A percentile compares a stretch with the other conserved stretches of the same genome.
Evolutionary conservation across 2,888 invertebrate genomes (phyloP).

Genomic region (Flexamia atlantica): DNA sequence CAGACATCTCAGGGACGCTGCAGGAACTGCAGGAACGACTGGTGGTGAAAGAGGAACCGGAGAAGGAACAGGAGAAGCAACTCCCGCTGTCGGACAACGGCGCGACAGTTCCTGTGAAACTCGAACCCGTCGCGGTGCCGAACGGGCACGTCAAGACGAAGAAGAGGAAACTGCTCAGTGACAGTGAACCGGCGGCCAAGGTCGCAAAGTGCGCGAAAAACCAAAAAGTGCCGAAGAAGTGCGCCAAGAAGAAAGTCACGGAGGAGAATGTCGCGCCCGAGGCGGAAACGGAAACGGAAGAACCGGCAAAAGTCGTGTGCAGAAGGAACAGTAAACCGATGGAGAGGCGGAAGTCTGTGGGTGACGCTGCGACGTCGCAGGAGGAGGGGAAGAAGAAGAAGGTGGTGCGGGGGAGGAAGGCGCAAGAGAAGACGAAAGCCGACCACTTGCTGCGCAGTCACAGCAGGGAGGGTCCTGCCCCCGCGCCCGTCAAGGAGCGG

Average conservation of each 20-base stretch:
- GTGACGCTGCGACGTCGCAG: background rate
- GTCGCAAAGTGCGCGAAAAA: slow-evolving; percentile 56
- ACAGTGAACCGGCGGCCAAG: slow-evolving; percentile 46
- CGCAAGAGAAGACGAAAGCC: slow-evolving; percentile 63
- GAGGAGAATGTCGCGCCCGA: slow-evolving; percentile 59
- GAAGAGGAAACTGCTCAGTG: slow-evolving; percentile 57
- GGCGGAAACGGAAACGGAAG: slow-evolving; percentile 12
- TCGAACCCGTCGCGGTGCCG: background rate
- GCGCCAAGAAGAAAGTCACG: slow-evolving; percentile 52
- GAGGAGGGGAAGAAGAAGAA: slow-evolving; percentile 57
- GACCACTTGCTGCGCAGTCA: slow-evolving; percentile 57
- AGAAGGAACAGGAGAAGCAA: slow-evolving; percentile 49
- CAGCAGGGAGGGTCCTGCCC: slow-evolving; percentile 28
- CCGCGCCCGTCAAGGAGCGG: slow-evolving; percentile 45
- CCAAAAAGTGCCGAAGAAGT: slow-evolving; percentile 59
- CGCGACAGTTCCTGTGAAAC: slow-evolving; percentile 59
- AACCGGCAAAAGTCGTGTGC: slow-evolving; percentile 44
- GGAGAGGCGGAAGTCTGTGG: slow-evolving; percentile 58
- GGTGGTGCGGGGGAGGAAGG: slow-evolving; percentile 63
- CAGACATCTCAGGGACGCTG: background rate
- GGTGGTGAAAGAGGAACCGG: slow-evolving; percentile 40
- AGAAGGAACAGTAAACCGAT: slow-evolving; percentile 44
- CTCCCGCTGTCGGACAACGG: slow-evolving; percentile 58
- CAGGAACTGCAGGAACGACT: slow-evolving; percentile 60
- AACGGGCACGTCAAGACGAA: slow-evolving; percentile 40